phyloP scores from a whole-genome alignment of 2,888 invertebrate species.

The Ennomos quercinarius region DNA sequence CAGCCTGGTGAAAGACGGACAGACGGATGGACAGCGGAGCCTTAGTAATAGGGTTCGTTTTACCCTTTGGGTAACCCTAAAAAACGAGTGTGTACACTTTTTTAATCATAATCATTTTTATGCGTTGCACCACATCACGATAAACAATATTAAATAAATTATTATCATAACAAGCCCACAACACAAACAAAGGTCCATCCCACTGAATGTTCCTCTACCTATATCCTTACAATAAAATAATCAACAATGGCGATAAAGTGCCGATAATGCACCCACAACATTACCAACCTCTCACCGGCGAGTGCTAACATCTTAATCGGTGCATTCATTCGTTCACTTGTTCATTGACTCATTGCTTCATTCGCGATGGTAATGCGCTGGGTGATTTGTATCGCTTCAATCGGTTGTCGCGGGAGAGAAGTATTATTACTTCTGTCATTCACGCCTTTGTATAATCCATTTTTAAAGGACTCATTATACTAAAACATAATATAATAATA shows the following conservation, averaged over 20 bases:
- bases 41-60: no score
- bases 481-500: no score
- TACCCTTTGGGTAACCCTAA: no score
- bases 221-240: conserved; percentile 39
- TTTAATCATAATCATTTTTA: no score
- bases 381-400: conserved; percentile 36
- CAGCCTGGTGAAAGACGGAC: no score
- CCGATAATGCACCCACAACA: conserved; percentile 35
- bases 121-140: no score
- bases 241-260: conserved; percentile 41
- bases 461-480: no score
- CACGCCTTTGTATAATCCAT: no score
- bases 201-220: conserved; percentile 26
- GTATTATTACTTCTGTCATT: no score
- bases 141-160: neutral
- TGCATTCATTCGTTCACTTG: conserved; percentile 48
- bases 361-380: conserved; percentile 35
- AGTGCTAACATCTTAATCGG: conserved; percentile 71
- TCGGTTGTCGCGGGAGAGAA: conserved; percentile 31
- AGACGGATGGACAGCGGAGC: no score
- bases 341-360: conserved; percentile 42
- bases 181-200: conserved; percentile 34
- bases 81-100: no score
- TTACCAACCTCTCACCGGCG: conserved; percentile 35
- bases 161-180: neutral